phyloP scores from a whole-genome alignment of 2,113 vertebrate genomes.

The Scomber japonicus region DNA sequence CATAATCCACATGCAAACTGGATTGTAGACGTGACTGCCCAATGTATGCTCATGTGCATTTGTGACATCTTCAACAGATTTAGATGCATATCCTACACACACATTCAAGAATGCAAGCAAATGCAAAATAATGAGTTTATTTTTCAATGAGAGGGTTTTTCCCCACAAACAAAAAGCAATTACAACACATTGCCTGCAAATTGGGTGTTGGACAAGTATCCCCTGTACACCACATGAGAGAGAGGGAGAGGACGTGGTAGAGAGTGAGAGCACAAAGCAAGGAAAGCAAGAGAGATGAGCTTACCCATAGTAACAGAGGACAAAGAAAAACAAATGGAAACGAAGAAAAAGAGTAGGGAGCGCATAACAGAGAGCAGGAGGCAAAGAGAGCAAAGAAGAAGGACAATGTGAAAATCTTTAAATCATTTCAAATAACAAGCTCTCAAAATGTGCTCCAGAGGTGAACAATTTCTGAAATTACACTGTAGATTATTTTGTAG shows the following conservation, averaged over 20 bases:
- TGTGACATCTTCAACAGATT: slow-evolving; percentile 12
- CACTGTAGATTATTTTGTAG: slow-evolving; percentile 18
- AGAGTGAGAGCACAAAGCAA: slow-evolving; percentile 15
- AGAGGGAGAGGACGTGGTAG: not conserved
- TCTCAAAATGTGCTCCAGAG: slow-evolving; percentile 20
- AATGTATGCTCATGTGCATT: not conserved
- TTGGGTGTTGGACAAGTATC: slow-evolving; percentile 72
- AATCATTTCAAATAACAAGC: slow-evolving; percentile 58
- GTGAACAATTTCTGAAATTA: slow-evolving; percentile 19
- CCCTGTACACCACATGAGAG: slow-evolving; percentile 11
- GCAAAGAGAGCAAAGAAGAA: slow-evolving; percentile 30
- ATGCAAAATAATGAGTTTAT: slow-evolving; percentile 42
- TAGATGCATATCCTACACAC: not conserved
- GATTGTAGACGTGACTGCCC: not conserved
- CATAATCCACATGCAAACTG: not conserved
- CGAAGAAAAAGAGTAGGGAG: slow-evolving; percentile 19
- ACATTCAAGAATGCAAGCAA: slow-evolving; percentile 35
- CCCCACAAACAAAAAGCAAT: slow-evolving; percentile 73
- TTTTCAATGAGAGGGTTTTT: slow-evolving; percentile 19
- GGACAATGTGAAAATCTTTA: slow-evolving; percentile 44
- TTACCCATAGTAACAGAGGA: slow-evolving; percentile 40
- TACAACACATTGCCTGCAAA: slow-evolving; percentile 67
- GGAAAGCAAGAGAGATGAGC: slow-evolving; percentile 24
- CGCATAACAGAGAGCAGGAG: slow-evolving; percentile 11
- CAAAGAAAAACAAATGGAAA: slow-evolving; percentile 67